Conservation (phyloP, 2,797 vertebrate species). For the Melanotaenia trifasciata region DNA sequence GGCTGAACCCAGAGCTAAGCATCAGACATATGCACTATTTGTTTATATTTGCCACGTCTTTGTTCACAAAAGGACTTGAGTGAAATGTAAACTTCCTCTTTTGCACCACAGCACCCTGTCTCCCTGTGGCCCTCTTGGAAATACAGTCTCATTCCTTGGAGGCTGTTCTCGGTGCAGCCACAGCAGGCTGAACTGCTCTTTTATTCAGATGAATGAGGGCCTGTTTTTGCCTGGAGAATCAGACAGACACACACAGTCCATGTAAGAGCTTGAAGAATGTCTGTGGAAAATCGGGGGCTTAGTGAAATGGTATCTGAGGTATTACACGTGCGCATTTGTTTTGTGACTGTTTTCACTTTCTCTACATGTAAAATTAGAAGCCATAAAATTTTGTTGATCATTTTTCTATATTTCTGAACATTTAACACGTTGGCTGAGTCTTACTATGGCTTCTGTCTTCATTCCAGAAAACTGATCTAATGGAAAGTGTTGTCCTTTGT, state of each 20-base stretch:
- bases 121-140: constrained; percentile 63
- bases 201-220: constrained; percentile 78
- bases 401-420: constrained; percentile 21
- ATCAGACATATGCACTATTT: constrained; percentile 65
- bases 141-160: constrained; percentile 66
- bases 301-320: constrained; percentile 63
- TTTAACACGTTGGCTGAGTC: constrained; percentile 22
- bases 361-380: constrained; percentile 14
- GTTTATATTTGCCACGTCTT: constrained; percentile 70
- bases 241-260: constrained; percentile 68
- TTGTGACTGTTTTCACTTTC: constrained; percentile 28
- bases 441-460: neutral
- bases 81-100: constrained; percentile 80
- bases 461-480: constrained; percentile 18
- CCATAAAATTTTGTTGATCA: neutral
- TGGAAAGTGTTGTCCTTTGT: constrained; percentile 13
- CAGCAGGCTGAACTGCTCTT: constrained; percentile 67
- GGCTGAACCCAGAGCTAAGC: constrained; percentile 55
- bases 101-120: constrained; percentile 53
- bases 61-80: constrained; percentile 76
- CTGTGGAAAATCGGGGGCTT: constrained; percentile 64
- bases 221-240: constrained; percentile 75
- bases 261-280: constrained; percentile 73
- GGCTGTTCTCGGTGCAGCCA: constrained; percentile 60
- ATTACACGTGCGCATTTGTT: constrained; percentile 47